Conservation (phyloP, 2,797 vertebrate genomes). For the Pelochelys cantorii region DNA sequence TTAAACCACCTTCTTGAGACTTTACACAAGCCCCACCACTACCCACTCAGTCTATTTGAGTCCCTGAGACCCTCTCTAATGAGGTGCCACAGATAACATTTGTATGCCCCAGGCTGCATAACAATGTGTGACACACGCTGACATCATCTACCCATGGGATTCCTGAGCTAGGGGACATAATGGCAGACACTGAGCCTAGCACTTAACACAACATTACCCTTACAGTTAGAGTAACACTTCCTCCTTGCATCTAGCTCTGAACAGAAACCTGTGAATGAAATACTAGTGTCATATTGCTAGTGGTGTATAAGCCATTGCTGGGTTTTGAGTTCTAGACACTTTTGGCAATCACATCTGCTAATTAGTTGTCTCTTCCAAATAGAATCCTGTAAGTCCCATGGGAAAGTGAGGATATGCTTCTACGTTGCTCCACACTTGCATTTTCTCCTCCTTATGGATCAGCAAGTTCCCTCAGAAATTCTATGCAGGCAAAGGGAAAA, state of each 20-base stretch:
- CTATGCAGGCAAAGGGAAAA: not conserved
- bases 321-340: not conserved
- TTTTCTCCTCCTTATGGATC: too few relatives aligned
- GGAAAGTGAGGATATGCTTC: not conserved
- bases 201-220: not conserved
- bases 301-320: too few relatives aligned
- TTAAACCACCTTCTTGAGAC: not conserved
- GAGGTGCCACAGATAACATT: not conserved
- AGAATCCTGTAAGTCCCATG: not conserved
- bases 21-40: accelerated
- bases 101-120: not conserved
- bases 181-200: not conserved
- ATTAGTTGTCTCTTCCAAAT: too few relatives aligned
- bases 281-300: too few relatives aligned
- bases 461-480: not conserved
- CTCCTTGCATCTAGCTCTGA: not conserved
- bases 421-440: not conserved
- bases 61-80: not conserved
- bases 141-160: not conserved
- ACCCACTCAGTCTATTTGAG: accelerated
- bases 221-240: not conserved
- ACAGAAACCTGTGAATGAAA: not conserved
- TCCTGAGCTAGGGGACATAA: not conserved
- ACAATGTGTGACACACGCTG: too few relatives aligned
- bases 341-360: not conserved